Conservation (phyloP, 2,797 vertebrate genomes). For the Pelodytes ibericus region DNA sequence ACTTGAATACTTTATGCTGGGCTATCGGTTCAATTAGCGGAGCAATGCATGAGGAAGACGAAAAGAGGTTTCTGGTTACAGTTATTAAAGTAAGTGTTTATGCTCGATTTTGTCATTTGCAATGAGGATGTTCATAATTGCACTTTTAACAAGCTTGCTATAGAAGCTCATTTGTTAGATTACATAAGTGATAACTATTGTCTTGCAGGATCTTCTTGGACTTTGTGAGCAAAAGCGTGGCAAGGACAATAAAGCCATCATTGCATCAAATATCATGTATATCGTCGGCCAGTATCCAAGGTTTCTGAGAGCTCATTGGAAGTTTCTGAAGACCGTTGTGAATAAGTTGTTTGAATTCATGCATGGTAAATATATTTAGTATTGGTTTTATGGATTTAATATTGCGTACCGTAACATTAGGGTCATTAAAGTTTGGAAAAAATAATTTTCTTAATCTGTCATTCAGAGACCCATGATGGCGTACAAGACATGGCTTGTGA, state of each 20-base stretch:
- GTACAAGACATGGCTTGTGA: constrained; percentile 99
- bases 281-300: constrained; percentile 97
- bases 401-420: neutral
- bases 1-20: constrained; percentile 96
- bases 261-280: constrained; percentile 99
- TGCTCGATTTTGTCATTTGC: too few relatives aligned
- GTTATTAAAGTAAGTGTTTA: constrained; percentile 88
- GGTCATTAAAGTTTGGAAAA: too few relatives aligned
- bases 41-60: constrained; percentile 98
- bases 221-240: constrained; percentile 98
- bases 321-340: constrained; percentile 97
- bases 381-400: neutral
- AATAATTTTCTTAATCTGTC: neutral
- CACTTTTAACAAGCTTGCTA: too few relatives aligned
- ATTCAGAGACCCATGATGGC: constrained; percentile 94
- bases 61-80: constrained; percentile 96
- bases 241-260: constrained; percentile 99
- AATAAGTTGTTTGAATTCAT: constrained; percentile 99
- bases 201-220: constrained; percentile 89
- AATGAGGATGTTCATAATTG: too few relatives aligned
- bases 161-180: neutral
- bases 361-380: constrained; percentile 84
- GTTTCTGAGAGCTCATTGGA: constrained; percentile 97
- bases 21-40: constrained; percentile 98
- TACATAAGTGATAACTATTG: constrained; percentile 5